Conservation (phyloP, 2,797 vertebrate genomes). For the Pelodytes ibericus region DNA sequence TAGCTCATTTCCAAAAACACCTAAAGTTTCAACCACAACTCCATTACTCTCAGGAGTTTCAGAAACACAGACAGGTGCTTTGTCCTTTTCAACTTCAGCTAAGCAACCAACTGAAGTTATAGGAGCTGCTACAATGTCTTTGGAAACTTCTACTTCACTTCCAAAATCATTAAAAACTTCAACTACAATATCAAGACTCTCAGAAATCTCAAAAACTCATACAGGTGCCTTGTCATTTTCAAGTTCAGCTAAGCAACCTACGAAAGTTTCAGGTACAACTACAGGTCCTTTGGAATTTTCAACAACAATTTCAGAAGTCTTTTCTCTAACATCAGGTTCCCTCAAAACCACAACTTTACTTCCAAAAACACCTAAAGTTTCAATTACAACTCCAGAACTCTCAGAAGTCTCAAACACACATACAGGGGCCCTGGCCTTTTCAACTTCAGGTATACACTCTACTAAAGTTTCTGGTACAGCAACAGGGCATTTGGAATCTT, state of each 20-base stretch:
- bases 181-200: no score
- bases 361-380: neutral
- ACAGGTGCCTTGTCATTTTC: no score
- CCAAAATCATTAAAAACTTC: no score
- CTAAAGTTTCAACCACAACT: no score
- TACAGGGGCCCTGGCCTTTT: neutral
- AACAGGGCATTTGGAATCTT: neutral
- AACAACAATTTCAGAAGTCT: neutral
- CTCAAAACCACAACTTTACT: neutral
- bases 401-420: neutral
- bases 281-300: no score
- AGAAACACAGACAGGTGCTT: neutral
- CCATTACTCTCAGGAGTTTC: neutral
- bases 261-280: no score
- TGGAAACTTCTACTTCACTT: no score
- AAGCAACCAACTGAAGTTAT: neutral
- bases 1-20: no score
- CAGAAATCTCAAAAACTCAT: no score
- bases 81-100: neutral
- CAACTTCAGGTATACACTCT: neutral
- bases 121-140: no score
- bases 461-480: neutral
- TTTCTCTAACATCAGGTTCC: no score
- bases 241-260: no score
- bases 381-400: neutral